Conservation (phyloP, 2,797 vertebrate genomes). For the Crocodylus rhombifer region DNA sequence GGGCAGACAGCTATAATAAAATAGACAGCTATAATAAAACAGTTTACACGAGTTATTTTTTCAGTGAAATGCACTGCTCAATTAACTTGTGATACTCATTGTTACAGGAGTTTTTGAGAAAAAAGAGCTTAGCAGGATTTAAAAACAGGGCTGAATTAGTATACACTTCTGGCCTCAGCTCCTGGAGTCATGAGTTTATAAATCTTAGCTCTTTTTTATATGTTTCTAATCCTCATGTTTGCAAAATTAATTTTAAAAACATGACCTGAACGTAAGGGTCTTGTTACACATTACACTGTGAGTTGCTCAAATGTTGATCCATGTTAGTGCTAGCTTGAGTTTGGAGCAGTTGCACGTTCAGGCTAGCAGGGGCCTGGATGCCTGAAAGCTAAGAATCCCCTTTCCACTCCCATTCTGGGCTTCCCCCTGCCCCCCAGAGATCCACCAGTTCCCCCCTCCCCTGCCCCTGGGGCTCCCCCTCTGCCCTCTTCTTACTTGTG, state of each 20-base stretch:
- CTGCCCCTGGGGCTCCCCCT: too few species aligned
- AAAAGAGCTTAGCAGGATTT: not conserved
- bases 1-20: not conserved
- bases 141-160: not conserved
- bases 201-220: not conserved
- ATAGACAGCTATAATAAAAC: not conserved
- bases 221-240: not conserved
- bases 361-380: not conserved
- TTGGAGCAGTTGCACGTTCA: not conserved
- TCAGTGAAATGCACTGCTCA: not conserved
- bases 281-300: not conserved
- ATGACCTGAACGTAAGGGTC: not conserved
- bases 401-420: too few species aligned
- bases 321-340: too few species aligned
- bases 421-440: too few species aligned
- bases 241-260: not conserved
- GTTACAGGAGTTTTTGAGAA: not conserved
- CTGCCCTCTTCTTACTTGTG: too few species aligned
- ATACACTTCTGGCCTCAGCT: rapidly evolving
- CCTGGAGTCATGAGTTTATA: rapidly evolving
- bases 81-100: not conserved
- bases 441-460: too few species aligned
- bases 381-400: too few species aligned
- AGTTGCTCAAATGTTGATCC: not conserved
- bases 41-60: not conserved